A percentile compares a stretch with the other conserved stretches of the same genome.
Evolutionary conservation across 2,113 vertebrate genomes (phyloP).

Genomic region (Dromas ardeola): DNA sequence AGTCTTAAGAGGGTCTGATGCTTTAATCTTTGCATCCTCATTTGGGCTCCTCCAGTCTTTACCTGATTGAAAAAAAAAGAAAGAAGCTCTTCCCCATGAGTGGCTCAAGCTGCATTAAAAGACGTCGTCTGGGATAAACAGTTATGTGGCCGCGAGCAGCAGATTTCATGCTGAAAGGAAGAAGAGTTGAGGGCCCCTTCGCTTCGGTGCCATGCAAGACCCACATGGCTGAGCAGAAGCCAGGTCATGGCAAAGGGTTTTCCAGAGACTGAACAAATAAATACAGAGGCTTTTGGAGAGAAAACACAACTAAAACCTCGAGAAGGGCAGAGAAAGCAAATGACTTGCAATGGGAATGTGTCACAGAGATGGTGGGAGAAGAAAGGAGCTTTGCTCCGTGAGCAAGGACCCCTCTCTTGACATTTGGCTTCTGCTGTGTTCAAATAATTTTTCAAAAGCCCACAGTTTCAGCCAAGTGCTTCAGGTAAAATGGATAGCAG

Average conservation of each 20-base stretch:
- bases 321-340: neutral
- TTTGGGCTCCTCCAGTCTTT: neutral
- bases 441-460: neutral
- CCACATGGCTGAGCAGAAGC: neutral
- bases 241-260: neutral
- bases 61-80: neutral
- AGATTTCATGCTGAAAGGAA: neutral
- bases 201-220: neutral
- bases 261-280: neutral
- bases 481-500: neutral
- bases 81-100: neutral
- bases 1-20: neutral
- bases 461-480: neutral
- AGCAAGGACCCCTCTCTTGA: neutral
- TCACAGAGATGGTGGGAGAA: neutral
- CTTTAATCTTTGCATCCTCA: neutral
- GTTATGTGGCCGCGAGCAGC: fast-evolving
- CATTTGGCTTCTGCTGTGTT: neutral
- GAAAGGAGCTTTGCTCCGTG: neutral
- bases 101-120: neutral
- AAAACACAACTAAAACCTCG: neutral
- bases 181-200: neutral
- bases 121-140: neutral
- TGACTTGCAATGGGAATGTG: neutral
- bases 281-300: neutral